Evolutionary conservation across 2,888 invertebrate species (phyloP).

Genomic region (Chironomus tentans): DNA sequence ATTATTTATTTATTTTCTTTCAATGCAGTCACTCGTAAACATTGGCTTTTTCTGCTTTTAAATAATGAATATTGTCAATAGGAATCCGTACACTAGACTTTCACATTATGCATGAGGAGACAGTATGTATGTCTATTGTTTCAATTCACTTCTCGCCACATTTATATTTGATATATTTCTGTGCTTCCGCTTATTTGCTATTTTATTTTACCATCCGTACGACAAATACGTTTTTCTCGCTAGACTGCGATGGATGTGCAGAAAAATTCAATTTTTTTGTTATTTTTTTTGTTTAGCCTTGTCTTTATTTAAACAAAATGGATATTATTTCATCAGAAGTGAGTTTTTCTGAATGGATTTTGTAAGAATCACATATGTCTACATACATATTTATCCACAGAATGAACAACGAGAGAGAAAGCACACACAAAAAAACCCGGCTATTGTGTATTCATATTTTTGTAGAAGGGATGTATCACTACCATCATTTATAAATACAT

Average conservation of each 20-base stretch:
- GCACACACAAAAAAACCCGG: too few species aligned
- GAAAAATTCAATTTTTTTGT: too few species aligned
- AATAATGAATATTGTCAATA: not conserved
- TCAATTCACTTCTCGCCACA: not conserved
- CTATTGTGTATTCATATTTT: too few species aligned
- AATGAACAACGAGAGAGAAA: too few species aligned
- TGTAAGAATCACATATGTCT: too few species aligned
- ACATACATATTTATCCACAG: too few species aligned
- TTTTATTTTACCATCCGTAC: not conserved
- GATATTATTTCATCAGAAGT: too few species aligned
- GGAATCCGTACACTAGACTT: not conserved
- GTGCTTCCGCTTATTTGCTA: not conserved
- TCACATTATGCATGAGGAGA: not conserved
- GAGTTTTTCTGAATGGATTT: too few species aligned
- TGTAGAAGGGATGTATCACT: too few species aligned
- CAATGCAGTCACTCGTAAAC: not conserved
- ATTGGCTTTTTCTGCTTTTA: not conserved
- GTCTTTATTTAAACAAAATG: too few species aligned
- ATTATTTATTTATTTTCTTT: not conserved
- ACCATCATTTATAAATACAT: too few species aligned
- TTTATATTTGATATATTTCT: not conserved
- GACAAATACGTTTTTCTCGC: not conserved
- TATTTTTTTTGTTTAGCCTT: too few species aligned
- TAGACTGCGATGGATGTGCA: not conserved
- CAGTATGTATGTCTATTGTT: not conserved